Base-by-base conservation (phyloP, 1,140 invertebrate species). In the Paraescarpia echinospica region DNA sequence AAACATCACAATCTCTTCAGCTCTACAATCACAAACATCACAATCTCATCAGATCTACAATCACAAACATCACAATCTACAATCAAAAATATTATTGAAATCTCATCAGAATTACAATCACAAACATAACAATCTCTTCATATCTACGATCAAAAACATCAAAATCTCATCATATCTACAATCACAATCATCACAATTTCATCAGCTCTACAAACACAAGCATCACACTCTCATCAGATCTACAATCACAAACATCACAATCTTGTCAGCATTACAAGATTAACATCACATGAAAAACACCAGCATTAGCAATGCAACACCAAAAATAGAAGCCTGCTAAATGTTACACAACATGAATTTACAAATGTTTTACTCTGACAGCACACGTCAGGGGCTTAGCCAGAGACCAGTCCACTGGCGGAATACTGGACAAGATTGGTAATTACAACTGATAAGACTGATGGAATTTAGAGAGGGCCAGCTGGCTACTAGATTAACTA, bases 241-340 rank as follows among this genome's bases (percentile, higher is more conserved):
- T 94, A 99, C 99, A 96, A 99, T 99, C 2, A 99, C 98, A 9
- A 99, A 99, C 99, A 99, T 99, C 0, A 99, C 98, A 95, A 99
- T 99, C 97, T 99, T 99, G 93, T 99, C 98, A 94, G 97, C 97
- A 95, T 98, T 98, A 95, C 4, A 95, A 92, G 93, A 93, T 95
- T 93, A 94, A 94, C 94, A 93, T 88, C 91, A 92, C 51, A 48
- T 77, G 27, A 48, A 90, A 34, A 34, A 8, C 33, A 33, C 92
- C 12, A 35, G 92, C 18, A 12, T 27, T 33, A 33, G 34, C 34
- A 33, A 31, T 77, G 0, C 59, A 6, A 77, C 59, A 31, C 59
- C 27, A 27, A 2, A n/a, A n/a, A 77, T 27, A 77, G 59, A 77
- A 18, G 59, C 22, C 4, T 77, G 8, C 8, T 4, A 90, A 90